phyloP scores from a whole-genome alignment of 1,140 invertebrate species.

The Stegodyphus mimosarum region DNA sequence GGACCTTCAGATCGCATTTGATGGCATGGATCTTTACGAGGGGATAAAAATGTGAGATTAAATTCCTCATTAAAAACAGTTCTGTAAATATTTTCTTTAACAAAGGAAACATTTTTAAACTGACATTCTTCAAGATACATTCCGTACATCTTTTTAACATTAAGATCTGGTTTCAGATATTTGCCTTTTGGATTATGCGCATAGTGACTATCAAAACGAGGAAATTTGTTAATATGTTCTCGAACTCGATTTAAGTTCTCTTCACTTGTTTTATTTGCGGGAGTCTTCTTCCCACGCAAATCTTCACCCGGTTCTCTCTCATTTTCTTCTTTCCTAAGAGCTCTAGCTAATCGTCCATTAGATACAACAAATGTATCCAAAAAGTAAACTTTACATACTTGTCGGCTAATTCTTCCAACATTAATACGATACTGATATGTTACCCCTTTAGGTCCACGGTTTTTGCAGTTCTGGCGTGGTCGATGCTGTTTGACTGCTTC shows the following conservation, averaged over 20 bases:
- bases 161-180: constrained; percentile 34
- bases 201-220: constrained; percentile 44
- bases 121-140: constrained; percentile 49
- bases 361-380: constrained; percentile 55
- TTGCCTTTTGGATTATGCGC: constrained; percentile 35
- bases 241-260: constrained; percentile 59
- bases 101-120: constrained; percentile 41
- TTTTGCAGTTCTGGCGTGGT: constrained; percentile 43
- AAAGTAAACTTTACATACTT: constrained; percentile 53
- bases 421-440: constrained; percentile 56
- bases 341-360: constrained; percentile 48
- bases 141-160: constrained; percentile 55
- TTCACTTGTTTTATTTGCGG: constrained; percentile 56
- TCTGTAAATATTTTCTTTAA: constrained; percentile 50
- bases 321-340: constrained; percentile 50
- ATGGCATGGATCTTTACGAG: constrained; percentile 26
- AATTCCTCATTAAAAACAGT: constrained; percentile 51
- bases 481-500: constrained; percentile 56
- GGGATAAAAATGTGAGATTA: constrained; percentile 45
- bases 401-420: constrained; percentile 24
- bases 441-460: constrained; percentile 46
- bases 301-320: constrained; percentile 49
- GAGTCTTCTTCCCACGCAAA: constrained; percentile 42
- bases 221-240: constrained; percentile 45
- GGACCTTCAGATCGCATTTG: constrained; percentile 3